Evolutionary conservation across 2,888 invertebrate species (phyloP).

Genomic region (Lasioglossum figueresi): DNA sequence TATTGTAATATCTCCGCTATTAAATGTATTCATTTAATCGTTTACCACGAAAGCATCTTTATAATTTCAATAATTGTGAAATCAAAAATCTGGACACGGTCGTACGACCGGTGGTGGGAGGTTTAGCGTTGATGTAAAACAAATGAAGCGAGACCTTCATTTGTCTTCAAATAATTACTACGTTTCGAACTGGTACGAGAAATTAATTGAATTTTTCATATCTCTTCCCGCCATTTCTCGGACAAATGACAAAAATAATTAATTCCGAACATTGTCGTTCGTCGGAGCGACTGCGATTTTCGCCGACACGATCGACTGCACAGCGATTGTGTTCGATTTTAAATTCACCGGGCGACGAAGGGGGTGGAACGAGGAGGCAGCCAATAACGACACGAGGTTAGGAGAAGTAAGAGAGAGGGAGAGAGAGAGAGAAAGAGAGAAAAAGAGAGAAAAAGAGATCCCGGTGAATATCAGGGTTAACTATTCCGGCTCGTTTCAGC

Average conservation of each 20-base stretch:
- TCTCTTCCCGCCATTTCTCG: background rate
- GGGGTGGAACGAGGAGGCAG: background rate
- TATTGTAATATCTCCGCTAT: no score
- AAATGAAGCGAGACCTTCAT: no score
- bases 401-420: slow-evolving; percentile 20
- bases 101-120: no score
- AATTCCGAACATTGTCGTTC: background rate
- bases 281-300: background rate
- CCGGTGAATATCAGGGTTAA: slow-evolving; percentile 48
- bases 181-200: background rate
- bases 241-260: background rate
- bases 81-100: no score
- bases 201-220: background rate
- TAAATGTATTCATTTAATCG: no score
- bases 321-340: slow-evolving; percentile 6
- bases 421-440: background rate
- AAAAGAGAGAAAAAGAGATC: background rate
- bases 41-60: no score
- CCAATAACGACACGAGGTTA: slow-evolving; percentile 47
- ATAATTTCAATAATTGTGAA: no score
- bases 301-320: background rate
- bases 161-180: background rate
- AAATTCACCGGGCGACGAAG: background rate
- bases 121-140: no score
- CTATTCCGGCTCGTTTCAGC: slow-evolving; percentile 46